Evolutionary conservation across 2,888 invertebrate species (phyloP).

Genomic region (Acronicta aceris): DNA sequence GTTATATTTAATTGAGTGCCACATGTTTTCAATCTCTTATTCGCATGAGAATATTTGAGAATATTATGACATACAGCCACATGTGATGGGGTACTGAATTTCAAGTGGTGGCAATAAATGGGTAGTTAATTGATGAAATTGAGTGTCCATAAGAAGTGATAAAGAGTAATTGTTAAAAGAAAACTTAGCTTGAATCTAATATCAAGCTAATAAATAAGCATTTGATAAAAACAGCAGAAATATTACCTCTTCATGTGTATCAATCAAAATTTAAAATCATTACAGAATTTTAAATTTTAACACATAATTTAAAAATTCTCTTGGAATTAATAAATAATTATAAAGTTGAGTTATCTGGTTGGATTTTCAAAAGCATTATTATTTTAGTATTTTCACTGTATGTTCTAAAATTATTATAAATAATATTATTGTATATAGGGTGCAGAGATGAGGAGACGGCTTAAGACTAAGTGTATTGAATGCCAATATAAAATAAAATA

Average conservation of each 20-base stretch:
- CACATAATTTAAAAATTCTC: no score
- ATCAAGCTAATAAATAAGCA: not conserved
- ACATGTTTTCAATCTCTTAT: not conserved
- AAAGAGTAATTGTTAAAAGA: not conserved
- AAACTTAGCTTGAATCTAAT: not conserved
- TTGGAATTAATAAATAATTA: no score
- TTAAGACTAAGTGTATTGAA: conserved; percentile 2
- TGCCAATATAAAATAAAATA: conserved; percentile 1
- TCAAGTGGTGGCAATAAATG: not conserved
- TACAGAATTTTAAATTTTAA: no score
- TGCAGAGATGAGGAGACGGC: not conserved
- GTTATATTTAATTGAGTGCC: not conserved
- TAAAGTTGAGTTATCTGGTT: no score
- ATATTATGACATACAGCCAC: not conserved
- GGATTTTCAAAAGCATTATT: no score
- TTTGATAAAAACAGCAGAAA: not conserved
- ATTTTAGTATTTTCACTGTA: no score
- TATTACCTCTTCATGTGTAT: no score
- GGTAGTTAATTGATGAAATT: conserved; percentile 3
- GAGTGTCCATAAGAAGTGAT: conserved; percentile 19
- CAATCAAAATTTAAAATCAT: no score
- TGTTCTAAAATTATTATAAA: no score
- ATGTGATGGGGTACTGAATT: not conserved
- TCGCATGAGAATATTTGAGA: not conserved
- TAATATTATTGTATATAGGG: not conserved